phyloP scores from a whole-genome alignment of 2,888 invertebrate species.

The Ectropis crepuscularia region DNA sequence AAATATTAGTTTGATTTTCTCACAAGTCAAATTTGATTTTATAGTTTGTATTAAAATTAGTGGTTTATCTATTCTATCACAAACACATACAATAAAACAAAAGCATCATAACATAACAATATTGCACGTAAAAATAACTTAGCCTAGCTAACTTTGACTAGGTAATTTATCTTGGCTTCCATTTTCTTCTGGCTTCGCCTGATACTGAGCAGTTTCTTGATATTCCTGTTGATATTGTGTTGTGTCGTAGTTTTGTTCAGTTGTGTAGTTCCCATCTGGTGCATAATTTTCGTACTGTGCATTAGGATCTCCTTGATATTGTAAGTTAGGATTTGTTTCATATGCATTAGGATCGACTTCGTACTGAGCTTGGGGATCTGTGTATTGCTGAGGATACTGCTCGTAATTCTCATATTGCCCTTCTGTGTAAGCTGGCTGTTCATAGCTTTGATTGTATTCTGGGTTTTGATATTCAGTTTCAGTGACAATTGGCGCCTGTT shows the following conservation, averaged over 20 bases:
- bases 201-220: conserved; percentile 39
- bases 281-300: conserved; percentile 64
- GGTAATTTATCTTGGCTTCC: conserved; percentile 56
- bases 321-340: conserved; percentile 45
- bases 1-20: too few relatives aligned
- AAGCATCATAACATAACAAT: conserved; percentile 57
- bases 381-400: conserved; percentile 62
- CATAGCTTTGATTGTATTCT: conserved; percentile 52
- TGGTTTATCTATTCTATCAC: conserved; percentile 43
- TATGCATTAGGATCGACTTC: conserved; percentile 52
- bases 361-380: conserved; percentile 45
- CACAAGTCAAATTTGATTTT: background rate
- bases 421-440: conserved; percentile 55
- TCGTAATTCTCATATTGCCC: conserved; percentile 68
- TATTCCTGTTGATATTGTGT: conserved; percentile 55
- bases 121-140: conserved; percentile 66
- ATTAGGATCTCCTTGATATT: conserved; percentile 46
- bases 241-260: conserved; percentile 60
- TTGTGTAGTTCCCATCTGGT: conserved; percentile 61
- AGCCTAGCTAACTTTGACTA: conserved; percentile 71
- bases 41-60: background rate
- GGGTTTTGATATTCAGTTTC: conserved; percentile 47
- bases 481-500: conserved; percentile 44
- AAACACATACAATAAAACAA: conserved; percentile 44
- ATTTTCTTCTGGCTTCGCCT: conserved; percentile 43